phyloP scores from a whole-genome alignment of 1,140 invertebrate species.

The Ostrea edulis region DNA sequence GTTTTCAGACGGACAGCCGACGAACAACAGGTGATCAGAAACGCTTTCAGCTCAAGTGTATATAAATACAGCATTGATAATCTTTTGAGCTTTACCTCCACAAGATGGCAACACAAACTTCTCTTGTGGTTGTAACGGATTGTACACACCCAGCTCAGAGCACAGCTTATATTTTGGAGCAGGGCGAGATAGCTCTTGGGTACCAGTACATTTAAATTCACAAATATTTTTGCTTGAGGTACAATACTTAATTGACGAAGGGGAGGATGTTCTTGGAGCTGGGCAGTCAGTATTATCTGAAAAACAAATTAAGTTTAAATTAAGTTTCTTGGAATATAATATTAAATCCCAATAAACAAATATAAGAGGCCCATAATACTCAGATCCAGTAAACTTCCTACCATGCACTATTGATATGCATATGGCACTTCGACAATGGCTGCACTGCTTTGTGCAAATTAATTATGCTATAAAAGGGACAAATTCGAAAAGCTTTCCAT shows the following conservation, averaged over 20 bases:
- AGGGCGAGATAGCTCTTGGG: not conserved
- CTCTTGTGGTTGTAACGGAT: not conserved
- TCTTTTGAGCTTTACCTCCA: conserved; percentile 39
- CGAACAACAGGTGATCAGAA: too few relatives aligned
- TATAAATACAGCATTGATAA: too few relatives aligned
- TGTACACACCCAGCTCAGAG: conserved; percentile 47
- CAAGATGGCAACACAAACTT: conserved; percentile 39
- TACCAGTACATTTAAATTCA: conserved; percentile 35
- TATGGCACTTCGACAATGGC: too few relatives aligned
- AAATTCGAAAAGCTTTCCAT: too few relatives aligned
- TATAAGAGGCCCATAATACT: not conserved
- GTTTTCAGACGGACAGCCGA: too few relatives aligned
- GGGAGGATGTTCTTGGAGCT: not conserved
- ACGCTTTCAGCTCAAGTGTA: too few relatives aligned
- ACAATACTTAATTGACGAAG: not conserved
- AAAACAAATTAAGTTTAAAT: not conserved
- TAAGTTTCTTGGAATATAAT: not conserved
- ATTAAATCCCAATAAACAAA: not conserved
- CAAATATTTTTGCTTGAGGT: conserved; percentile 22
- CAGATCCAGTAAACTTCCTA: not conserved
- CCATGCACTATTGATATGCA: not conserved
- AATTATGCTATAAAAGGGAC: too few relatives aligned
- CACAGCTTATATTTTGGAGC: conserved; percentile 44
- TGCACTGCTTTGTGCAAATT: too few relatives aligned
- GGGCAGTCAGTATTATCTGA: conserved; percentile 43